Evolutionary conservation across 2,113 vertebrate genomes (phyloP).

Genomic region (Rhipidura dahli): DNA sequence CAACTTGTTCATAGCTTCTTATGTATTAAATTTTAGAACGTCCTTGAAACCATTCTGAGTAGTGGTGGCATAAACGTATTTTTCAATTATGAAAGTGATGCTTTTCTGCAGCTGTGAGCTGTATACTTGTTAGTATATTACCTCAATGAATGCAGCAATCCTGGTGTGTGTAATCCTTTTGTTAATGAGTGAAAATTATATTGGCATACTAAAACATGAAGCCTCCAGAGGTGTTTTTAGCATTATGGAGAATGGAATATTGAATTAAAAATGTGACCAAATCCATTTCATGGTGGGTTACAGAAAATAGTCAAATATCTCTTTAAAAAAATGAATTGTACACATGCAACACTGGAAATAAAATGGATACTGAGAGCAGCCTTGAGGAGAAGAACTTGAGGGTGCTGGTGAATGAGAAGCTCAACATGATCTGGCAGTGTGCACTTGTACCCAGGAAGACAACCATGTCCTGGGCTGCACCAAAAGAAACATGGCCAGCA

Average conservation of each 20-base stretch:
- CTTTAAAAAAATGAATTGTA: neutral
- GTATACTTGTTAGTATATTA: neutral
- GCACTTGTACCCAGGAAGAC: accelerated
- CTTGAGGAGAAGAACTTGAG: neutral
- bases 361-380: neutral
- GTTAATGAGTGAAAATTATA: neutral
- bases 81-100: neutral
- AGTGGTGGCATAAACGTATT: neutral
- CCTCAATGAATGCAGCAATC: neutral
- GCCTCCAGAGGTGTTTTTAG: neutral
- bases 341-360: neutral
- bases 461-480: neutral
- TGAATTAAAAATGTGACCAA: neutral
- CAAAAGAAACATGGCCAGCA: neutral
- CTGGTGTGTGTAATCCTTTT: neutral
- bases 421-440: neutral
- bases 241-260: neutral
- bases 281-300: neutral
- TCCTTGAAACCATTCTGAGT: neutral
- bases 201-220: neutral
- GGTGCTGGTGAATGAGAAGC: neutral
- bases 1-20: neutral
- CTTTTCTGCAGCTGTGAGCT: neutral
- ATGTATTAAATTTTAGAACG: neutral
- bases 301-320: neutral